phyloP scores from a whole-genome alignment of 2,797 vertebrate species.

The Gadopsis bispinosus region DNA sequence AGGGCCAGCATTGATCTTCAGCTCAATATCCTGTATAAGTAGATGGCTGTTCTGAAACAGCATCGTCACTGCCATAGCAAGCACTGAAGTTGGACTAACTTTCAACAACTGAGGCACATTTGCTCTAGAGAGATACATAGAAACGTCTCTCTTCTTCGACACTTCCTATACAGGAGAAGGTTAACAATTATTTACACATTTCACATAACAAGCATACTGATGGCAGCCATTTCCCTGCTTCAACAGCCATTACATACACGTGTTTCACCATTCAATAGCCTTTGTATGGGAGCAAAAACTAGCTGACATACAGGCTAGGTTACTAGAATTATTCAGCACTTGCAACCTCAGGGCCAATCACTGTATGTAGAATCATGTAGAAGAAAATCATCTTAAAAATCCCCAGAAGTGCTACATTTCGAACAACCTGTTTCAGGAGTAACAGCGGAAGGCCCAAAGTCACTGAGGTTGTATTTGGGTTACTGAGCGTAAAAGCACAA shows the following conservation, averaged over 20 bases:
- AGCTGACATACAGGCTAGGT: not conserved
- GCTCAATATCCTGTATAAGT: conserved; percentile 46
- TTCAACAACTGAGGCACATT: not conserved
- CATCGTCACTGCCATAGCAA: conserved; percentile 9
- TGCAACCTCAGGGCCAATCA: not conserved
- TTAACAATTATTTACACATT: not conserved
- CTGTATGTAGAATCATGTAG: not conserved
- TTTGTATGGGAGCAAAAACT: not conserved
- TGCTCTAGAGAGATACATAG: not conserved
- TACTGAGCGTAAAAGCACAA: conserved; percentile 39
- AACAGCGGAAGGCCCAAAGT: conserved; percentile 13
- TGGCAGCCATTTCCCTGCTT: not conserved
- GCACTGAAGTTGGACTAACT: conserved; percentile 14
- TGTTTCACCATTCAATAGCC: not conserved
- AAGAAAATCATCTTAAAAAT: conserved; percentile 8
- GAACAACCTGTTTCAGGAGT: conserved; percentile 11
- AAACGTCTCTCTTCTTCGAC: not conserved
- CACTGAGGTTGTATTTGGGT: conserved; percentile 30
- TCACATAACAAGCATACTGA: not conserved
- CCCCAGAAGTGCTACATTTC: not conserved
- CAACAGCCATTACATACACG: not conserved
- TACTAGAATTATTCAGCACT: not conserved
- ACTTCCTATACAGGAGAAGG: conserved; percentile 5
- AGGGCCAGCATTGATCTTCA: conserved; percentile 46
- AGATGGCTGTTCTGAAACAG: conserved; percentile 31